Conservation (phyloP, 2,113 vertebrate species). For the Gobius niger region DNA sequence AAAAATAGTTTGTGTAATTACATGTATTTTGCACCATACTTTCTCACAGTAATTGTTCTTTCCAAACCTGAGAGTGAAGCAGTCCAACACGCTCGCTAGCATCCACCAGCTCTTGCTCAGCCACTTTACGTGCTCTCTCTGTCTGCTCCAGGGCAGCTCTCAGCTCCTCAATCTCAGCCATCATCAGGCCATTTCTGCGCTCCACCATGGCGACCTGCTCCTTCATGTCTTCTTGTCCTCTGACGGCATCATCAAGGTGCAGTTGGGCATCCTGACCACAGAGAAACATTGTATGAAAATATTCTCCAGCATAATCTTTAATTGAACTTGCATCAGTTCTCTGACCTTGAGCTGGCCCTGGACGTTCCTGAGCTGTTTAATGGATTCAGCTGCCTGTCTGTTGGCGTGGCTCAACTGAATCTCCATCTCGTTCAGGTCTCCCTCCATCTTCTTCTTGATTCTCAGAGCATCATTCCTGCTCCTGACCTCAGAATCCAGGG, state of each 20-base stretch:
- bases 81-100: conserved; percentile 88
- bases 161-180: conserved; percentile 69
- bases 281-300: neutral
- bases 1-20: neutral
- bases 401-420: conserved; percentile 79
- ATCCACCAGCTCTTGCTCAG: conserved; percentile 89
- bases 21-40: neutral
- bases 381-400: conserved; percentile 72
- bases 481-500: conserved; percentile 81
- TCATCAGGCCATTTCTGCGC: conserved; percentile 70
- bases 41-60: neutral
- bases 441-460: conserved; percentile 79
- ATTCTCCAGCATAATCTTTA: neutral
- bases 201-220: conserved; percentile 86
- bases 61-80: conserved; percentile 85
- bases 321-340: no score
- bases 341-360: conserved; percentile 76
- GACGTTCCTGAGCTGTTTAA: conserved; percentile 78
- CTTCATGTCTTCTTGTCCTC: conserved; percentile 83
- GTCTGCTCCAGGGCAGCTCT: conserved; percentile 67
- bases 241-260: conserved; percentile 84
- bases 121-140: conserved; percentile 80
- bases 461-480: conserved; percentile 75
- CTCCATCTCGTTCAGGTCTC: conserved; percentile 78
- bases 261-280: conserved; percentile 81